Evolutionary conservation across 2,888 invertebrate genomes (phyloP), one percentile per base, ranked within the genome.

Genomic region (Ormia ochracea): DNA sequence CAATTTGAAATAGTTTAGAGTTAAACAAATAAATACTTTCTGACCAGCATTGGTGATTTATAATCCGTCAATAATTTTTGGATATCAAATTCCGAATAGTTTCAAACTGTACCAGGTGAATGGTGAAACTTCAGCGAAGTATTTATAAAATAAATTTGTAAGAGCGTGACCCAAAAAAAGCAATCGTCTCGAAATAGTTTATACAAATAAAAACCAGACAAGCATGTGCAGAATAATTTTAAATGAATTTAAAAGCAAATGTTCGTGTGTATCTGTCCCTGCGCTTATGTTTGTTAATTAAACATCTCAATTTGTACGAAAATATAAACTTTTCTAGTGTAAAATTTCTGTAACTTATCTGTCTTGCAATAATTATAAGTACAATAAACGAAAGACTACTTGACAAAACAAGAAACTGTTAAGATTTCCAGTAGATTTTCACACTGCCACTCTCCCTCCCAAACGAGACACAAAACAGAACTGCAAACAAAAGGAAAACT

Each of bases 261-360:
- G n/a, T n/a, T 17, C 12, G 3, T 33, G 6, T 17, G 23, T 4
- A 14, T 6, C 6, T 6, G 3, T 12, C n/a, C n/a, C 2, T 41
- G 17, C 28, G 17, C 26, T 14, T 21, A 19, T 65, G 21, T 41
- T 3, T 66, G 52, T 19, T 52, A 66, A 66, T 66, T 52, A 66
- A 26, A 48, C 12, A 12, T 56, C 48, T 38, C 36, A 19, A n/a
- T 12, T 45, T 45, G 23, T 5, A 36, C 26, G 10, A 41, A 26
- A 50, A 19, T 23, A 14, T 19, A 26, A 66, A 61, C 52, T 72
- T 61, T n/a, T 45, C 4, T 10, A 56, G 54, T 56, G 33, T 45
- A 69, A 54, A 69, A 54, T 58, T 61, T 61, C 21, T 56, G 76
- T 76, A 76, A 76, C 54, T 56, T 69, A 76, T 69, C 54, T 69